Base-by-base conservation (phyloP, 1,140 invertebrate genomes). In the Andricus grossulariae region DNA sequence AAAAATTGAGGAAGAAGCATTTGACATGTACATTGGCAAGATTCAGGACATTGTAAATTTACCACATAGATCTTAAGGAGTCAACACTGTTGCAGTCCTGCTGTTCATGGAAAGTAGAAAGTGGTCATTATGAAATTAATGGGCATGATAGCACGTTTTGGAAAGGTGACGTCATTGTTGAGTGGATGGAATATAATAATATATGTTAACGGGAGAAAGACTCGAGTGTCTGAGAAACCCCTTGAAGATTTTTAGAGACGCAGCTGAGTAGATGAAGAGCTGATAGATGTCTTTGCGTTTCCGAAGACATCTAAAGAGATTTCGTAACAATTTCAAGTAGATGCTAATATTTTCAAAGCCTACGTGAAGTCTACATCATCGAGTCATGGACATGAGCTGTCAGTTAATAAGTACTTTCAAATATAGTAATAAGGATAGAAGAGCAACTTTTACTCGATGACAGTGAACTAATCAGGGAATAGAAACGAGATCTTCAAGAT, bases 121-220 rank as follows among this genome's bases (percentile, higher is more conserved):
- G 87, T 82, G 78, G 75, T 85, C 85, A 85, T 88, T 88, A 88
- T 86, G 86, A 88, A 88, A 87, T 88, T 85, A 86, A 85, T 83
- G 79, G 73, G 76, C 54, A 71, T 72, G 82, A 83, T 85, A 80
- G 80, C 78, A 80, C 80, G 78, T 76, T 79, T 80, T 77, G 51
- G 80, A 72, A 73, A 50, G 75, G 78, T 80, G 80, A 81, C 80
- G 83, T 85, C 78, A 85, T 81, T 86, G 77, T 75, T 75, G 60
- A 77, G 57, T 70, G 50, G 12, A 51, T 19, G 70, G 45, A 55
- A 72, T 50, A 66, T 39, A 32, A 25, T 66, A 66, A 39, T 39
- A 45, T 45, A 45, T 45, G 6, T 32, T n/a, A 66, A 18, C 25
- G 60, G 7, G 39, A 66, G 25, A 66, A 66, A 25, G 32, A 25